Evolutionary conservation across 2,113 vertebrate species (phyloP).

Genomic region (Actenoides lindsayi): DNA sequence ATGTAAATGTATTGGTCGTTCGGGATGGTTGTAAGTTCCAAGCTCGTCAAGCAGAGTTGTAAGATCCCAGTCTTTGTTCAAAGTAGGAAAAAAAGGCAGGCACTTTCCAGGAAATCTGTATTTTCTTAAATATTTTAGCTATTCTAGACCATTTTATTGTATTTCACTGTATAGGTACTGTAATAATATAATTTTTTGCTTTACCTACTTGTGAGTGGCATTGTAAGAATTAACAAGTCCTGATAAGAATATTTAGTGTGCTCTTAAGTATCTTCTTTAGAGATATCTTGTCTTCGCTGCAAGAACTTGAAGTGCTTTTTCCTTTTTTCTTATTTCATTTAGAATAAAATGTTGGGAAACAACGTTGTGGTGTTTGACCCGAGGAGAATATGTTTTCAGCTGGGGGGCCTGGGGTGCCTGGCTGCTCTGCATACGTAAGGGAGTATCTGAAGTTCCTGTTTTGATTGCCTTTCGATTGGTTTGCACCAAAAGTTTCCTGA

Average conservation of each 20-base stretch:
- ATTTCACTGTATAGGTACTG: not conserved
- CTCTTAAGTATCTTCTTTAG: not conserved
- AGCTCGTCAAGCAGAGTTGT: not conserved
- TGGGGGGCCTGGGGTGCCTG: not conserved
- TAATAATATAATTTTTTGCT: not conserved
- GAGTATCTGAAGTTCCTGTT: not conserved
- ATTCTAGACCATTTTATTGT: not conserved
- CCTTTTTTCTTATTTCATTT: not conserved
- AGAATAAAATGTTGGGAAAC: not conserved
- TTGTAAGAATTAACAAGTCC: slow-evolving; percentile 33
- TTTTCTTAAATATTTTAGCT: slow-evolving; percentile 5
- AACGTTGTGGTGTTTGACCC: not conserved
- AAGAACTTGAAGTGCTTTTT: not conserved
- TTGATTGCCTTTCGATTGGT: not conserved
- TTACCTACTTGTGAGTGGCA: not conserved
- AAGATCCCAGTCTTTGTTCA: not conserved
- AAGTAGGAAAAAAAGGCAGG: not conserved
- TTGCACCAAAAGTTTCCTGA: not conserved
- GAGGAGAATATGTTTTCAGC: not conserved
- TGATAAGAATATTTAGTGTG: not conserved
- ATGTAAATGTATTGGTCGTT: slow-evolving; percentile 13
- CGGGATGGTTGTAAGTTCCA: not conserved
- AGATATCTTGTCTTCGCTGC: not conserved
- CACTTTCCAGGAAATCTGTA: not conserved
- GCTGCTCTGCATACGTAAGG: accelerated